A percentile compares a stretch with the other conserved stretches of the same genome.
These are phyloP conservation scores for Drosophila insularis DNA, from an alignment of 1,140 invertebrate species.

Conservation along the genomic window DNA sequence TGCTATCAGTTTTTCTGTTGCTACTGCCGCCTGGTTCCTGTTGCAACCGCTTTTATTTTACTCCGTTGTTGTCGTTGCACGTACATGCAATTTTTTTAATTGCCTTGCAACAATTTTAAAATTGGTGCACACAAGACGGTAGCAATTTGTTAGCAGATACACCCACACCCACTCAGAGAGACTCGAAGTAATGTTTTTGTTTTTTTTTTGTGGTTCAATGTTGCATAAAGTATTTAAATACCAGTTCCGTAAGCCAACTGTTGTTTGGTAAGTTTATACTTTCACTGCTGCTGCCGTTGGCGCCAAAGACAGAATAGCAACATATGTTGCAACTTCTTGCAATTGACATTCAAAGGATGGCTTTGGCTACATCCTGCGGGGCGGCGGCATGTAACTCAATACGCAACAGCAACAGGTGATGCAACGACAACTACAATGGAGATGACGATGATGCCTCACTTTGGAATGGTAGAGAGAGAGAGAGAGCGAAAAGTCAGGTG, in stretches of 20 bases:
- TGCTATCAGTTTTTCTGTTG: constrained; percentile 19
- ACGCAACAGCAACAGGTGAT: constrained; percentile 47
- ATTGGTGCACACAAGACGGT: constrained; percentile 37
- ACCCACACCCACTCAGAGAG: constrained; percentile 27
- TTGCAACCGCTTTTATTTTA: constrained; percentile 39
- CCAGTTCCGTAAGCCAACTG: constrained; percentile 28
- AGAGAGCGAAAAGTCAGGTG: no score
- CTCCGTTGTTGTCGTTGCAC: constrained; percentile 37
- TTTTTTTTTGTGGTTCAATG: constrained; percentile 7
- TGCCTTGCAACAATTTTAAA: constrained; percentile 59
- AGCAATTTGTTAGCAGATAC: constrained; percentile 4
- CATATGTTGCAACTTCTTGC: constrained; percentile 44
- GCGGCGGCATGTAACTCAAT: constrained; percentile 51
- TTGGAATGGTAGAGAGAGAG: constrained; percentile 45
- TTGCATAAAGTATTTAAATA: constrained; percentile 31
- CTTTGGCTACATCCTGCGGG: constrained; percentile 34
- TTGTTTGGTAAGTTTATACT: constrained; percentile 64
- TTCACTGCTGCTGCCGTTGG: constrained; percentile 54
- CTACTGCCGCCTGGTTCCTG: constrained; percentile 19
- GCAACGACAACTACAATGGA: constrained; percentile 33
- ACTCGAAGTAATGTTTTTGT: constrained; percentile 18
- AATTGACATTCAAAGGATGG: constrained; percentile 55
- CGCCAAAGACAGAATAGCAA: constrained; percentile 28
- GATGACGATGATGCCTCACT: constrained; percentile 67
- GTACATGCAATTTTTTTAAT: constrained; percentile 77